These are phyloP conservation scores for Pseudomyrmex pallidus DNA, from an alignment of 1,140 invertebrate species.

Conservation along the genomic window DNA sequence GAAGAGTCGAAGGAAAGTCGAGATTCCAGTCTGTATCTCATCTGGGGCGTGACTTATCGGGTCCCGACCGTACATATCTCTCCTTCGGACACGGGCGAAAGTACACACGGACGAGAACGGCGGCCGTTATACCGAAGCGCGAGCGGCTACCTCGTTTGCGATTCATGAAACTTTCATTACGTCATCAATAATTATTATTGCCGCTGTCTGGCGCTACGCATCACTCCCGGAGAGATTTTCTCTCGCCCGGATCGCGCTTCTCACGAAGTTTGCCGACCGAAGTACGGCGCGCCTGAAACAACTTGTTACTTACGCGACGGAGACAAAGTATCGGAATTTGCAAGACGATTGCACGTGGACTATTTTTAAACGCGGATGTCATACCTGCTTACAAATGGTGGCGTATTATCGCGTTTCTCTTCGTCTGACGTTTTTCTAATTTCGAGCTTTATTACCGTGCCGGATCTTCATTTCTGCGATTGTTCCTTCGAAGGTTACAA, in stretches of 20 bases:
- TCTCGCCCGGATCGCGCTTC: not conserved
- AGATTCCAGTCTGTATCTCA: slow-evolving; percentile 50
- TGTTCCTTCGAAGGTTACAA: not conserved
- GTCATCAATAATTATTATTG: slow-evolving; percentile 51
- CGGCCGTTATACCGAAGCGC: no score
- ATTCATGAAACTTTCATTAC: slow-evolving; percentile 52
- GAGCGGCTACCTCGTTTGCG: slow-evolving; percentile 16
- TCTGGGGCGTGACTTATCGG: slow-evolving; percentile 19
- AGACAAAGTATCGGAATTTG: slow-evolving; percentile 53
- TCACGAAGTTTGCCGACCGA: slow-evolving; percentile 18
- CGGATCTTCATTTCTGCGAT: not conserved
- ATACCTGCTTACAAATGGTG: not conserved
- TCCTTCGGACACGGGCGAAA: not conserved
- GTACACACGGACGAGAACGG: not conserved
- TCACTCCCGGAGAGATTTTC: slow-evolving; percentile 22
- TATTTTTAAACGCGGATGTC: slow-evolving; percentile 42
- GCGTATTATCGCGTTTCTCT: slow-evolving; percentile 19
- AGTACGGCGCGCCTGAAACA: slow-evolving; percentile 20
- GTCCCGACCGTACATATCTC: not conserved
- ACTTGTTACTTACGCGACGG: slow-evolving; percentile 49
- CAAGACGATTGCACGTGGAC: slow-evolving; percentile 37
- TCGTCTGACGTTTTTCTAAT: slow-evolving; percentile 2
- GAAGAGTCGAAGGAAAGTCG: slow-evolving; percentile 3
- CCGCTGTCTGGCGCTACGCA: not conserved
- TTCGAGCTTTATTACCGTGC: not conserved